Conservation (phyloP, 2,888 invertebrate genomes). For the Oscheius onirici region DNA sequence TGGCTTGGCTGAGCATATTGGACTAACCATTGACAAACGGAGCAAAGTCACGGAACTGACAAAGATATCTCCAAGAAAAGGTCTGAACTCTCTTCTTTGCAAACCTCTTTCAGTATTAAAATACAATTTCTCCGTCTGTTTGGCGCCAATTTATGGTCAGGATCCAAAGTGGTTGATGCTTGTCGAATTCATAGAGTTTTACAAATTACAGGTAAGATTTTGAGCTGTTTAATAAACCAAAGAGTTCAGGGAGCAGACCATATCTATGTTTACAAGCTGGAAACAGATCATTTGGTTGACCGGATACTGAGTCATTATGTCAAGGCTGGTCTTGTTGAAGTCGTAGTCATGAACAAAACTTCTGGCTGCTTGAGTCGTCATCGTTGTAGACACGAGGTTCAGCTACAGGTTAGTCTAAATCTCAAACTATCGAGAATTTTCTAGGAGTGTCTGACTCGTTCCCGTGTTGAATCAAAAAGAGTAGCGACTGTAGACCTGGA, state of each 20-base stretch:
- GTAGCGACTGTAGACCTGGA: constrained; percentile 49
- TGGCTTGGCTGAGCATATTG: not conserved
- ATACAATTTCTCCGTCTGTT: constrained; percentile 39
- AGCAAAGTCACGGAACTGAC: not conserved
- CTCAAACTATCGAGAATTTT: not conserved
- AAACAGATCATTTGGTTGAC: constrained; percentile 17
- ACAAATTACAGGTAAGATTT: constrained; percentile 40
- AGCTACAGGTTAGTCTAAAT: constrained; percentile 41
- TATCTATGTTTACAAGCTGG: constrained; percentile 40
- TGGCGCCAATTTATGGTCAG: constrained; percentile 48
- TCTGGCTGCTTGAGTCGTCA: constrained; percentile 46
- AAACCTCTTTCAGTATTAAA: not conserved
- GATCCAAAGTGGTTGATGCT: constrained; percentile 44
- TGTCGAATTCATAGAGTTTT: constrained; percentile 49
- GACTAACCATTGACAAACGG: constrained; percentile 12
- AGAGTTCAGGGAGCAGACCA: constrained; percentile 43
- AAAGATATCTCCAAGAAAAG: not conserved
- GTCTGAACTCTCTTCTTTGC: not conserved
- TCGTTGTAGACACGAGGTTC: constrained; percentile 53
- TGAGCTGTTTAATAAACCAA: not conserved
- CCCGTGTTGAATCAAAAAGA: constrained; percentile 25
- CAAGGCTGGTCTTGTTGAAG: constrained; percentile 14
- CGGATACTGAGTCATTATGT: constrained; percentile 36
- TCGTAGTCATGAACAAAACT: constrained; percentile 36
- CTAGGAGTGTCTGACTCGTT: constrained; percentile 46